Evolutionary conservation across 2,113 vertebrate species (phyloP).

Genomic region (Telmatochromis sp.): DNA sequence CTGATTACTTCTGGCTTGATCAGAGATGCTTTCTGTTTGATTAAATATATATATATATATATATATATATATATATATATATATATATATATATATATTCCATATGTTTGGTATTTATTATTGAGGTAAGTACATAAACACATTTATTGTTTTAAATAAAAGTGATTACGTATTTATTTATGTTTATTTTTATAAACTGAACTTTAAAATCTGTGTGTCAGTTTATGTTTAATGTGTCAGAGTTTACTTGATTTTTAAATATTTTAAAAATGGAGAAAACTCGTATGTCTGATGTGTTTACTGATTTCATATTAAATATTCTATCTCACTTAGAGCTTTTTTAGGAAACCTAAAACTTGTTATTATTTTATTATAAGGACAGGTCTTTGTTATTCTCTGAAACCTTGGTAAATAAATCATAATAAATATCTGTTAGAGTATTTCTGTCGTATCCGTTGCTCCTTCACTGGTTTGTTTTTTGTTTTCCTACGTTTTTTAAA

Average conservation of each 20-base stretch:
- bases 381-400: not conserved
- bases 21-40: not conserved
- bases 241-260: not conserved
- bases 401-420: not conserved
- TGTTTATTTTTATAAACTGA: not conserved
- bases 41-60: not conserved
- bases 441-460: not conserved
- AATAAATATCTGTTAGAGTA: not conserved
- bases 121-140: not conserved
- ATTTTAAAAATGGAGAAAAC: not conserved
- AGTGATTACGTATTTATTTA: not conserved
- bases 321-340: not conserved
- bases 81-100: not conserved
- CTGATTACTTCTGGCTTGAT: not conserved
- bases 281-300: not conserved
- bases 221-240: not conserved
- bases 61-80: not conserved
- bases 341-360: not conserved
- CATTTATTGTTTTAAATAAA: not conserved
- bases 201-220: not conserved
- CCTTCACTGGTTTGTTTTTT: not conserved
- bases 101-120: not conserved
- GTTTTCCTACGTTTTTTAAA: not conserved
- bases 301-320: not conserved
- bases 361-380: not conserved